Evolutionary conservation across 2,888 invertebrate species (phyloP), one percentile per base, ranked within the genome.

Genomic region (Pristionchus entomophagus): DNA sequence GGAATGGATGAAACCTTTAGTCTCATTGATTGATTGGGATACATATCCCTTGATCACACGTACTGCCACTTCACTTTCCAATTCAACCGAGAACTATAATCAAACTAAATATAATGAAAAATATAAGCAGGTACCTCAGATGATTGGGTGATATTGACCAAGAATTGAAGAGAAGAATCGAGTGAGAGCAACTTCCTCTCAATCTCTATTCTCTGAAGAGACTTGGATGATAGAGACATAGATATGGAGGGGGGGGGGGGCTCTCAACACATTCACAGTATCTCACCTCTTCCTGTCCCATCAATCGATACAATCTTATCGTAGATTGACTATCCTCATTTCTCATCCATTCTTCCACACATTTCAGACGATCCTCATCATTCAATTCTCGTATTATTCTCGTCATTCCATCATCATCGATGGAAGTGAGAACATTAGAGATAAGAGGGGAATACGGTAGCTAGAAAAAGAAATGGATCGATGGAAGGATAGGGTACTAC

Each of bases 401-500:
- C 17, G 14, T 41, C 19, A 69, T 19, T 69, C 19, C 22, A 69
- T 69, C 69, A 22, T 69, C 69, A 19, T 41, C 2, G 22, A 69
- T 38, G 1, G 38, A n/a, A 22, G 69, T 38, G 38, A 69, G 69
- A 19, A 69, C n/a, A 12, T 38, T 10, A 69, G n/a, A n/a, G 6
- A 69, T n/a, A 2, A 69, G 69, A 38, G 69, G 38, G n/a, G 69
- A 69, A 38, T 69, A 69, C 69, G 69, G 69, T 38, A 69, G n/a
- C 69, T 69, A 69, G 29, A 41, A 5, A 5, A 38, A 69, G 5
- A 8, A 35, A n/a, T n/a, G n/a, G 10, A n/a, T 41, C 38, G 22
- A 69, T 69, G 4, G 10, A 69, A n/a, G 45, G 8, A 29, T 49
- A 26, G n/a, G 17, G 2, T n/a, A 49, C 12, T 26, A 14, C 78